Evolutionary conservation across 30 jellyfish, hydroid and myxozoan genomes (phyloP), one percentile per base, ranked within the genome.

Genomic region (Aurelia aurita): DNA sequence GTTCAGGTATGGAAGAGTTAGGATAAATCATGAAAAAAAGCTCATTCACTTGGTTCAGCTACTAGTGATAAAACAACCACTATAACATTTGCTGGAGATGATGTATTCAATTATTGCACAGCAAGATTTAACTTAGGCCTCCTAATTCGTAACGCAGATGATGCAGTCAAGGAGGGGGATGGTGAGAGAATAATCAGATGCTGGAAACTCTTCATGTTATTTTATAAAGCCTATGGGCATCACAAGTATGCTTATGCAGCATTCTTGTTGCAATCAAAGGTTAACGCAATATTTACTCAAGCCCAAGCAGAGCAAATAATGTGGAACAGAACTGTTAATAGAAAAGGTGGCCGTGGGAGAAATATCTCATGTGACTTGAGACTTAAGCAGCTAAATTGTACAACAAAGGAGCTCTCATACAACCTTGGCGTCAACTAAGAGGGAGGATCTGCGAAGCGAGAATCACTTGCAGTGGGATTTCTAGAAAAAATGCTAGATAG

Each of bases 281-380:
- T 58, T 31, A 58, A 58, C 23, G n/a, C 61, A 49, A 12, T 49
- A 19, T 49, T 49, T 10, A 49, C 61, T 31, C 69, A 7, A 58
- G 69, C 69, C 69, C 7, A 58, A 58, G 69, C 69, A 58, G 69
- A 58, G 69, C 69, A 58, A 58, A 31, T 58, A 6, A 58, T 58
- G 23, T 58, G 69, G 69, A 58, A 58, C 23, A 27, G 69, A 31
- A 58, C 8, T 18, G 23, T 31, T 6, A 58, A 58, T 31, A 58
- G 23, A 12, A 49, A 49, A 49, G 61, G 61, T 12, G 61, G 69
- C 23, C n/a, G 31, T 58, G 7, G 69, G 23, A 58, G 53, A 4
- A 64, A 64, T 64, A 64, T 64, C 28, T 64, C 77, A 16, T 64
- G 77, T 64, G 77, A 64, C 77, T 64, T 64, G 77, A 64, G 53